phyloP scores from a whole-genome alignment of 2,797 vertebrate genomes.

The Peromyscus nudipes region DNA sequence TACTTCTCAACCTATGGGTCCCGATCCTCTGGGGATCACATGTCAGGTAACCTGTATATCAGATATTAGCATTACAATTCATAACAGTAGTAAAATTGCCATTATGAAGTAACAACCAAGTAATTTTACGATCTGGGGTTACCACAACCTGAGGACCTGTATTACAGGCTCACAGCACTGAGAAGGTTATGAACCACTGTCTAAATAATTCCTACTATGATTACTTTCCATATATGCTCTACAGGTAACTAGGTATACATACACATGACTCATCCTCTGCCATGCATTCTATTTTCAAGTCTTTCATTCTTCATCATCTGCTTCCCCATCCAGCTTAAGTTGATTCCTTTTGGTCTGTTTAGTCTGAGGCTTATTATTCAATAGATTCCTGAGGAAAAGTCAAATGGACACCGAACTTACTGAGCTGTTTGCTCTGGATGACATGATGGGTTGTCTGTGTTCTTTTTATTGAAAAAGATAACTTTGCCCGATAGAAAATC shows the following conservation, averaged over 20 bases:
- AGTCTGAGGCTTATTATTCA: background rate
- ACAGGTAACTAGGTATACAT: background rate
- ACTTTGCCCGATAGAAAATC: background rate
- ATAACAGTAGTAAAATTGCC: background rate
- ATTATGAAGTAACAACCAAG: background rate
- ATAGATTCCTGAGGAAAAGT: background rate
- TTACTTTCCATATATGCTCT: background rate
- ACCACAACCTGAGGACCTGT: background rate
- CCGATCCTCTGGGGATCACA: rapidly evolving
- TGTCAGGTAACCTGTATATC: background rate
- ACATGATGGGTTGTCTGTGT: background rate
- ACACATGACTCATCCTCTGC: background rate
- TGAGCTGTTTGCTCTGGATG: background rate
- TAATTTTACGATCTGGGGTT: background rate
- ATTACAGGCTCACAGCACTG: background rate
- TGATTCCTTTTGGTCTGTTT: background rate
- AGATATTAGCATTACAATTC: background rate
- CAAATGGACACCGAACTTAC: background rate
- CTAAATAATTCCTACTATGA: background rate
- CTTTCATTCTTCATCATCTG: background rate
- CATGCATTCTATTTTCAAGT: background rate
- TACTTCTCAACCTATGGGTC: background rate
- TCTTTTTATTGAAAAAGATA: background rate
- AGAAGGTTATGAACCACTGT: too few species aligned
- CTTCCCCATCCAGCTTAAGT: background rate